These are phyloP conservation scores for Drosophila incognita DNA, from an alignment of 2,888 invertebrate genomes.

Conservation along the genomic window DNA sequence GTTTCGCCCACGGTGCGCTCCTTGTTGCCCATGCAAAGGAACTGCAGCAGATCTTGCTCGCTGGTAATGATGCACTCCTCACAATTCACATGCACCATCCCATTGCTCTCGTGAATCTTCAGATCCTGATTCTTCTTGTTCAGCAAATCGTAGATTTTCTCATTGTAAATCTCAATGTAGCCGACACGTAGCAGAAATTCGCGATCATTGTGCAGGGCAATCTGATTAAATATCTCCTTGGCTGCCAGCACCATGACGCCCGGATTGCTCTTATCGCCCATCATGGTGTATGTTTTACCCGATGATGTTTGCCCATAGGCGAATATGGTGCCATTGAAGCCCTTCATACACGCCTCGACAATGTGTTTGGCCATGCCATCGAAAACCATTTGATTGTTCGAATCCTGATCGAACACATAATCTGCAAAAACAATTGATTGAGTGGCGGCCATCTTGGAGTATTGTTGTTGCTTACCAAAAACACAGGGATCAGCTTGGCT, in stretches of 20 bases:
- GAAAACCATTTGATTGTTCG: conserved; percentile 88
- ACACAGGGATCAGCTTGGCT: conserved; percentile 85
- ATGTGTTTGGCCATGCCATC: conserved; percentile 89
- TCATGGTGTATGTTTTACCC: conserved; percentile 93
- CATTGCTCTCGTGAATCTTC: conserved; percentile 88
- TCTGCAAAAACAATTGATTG: conserved; percentile 85
- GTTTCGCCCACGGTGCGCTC: conserved; percentile 92
- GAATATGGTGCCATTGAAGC: conserved; percentile 95
- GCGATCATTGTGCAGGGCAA: conserved; percentile 87
- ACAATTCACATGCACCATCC: conserved; percentile 88
- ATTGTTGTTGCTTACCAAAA: conserved; percentile 83
- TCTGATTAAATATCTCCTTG: conserved; percentile 89
- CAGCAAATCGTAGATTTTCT: conserved; percentile 91
- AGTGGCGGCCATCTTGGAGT: conserved; percentile 29
- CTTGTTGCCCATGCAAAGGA: conserved; percentile 88
- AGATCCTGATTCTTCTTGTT: conserved; percentile 87
- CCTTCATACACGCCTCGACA: conserved; percentile 89
- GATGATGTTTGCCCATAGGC: conserved; percentile 97
- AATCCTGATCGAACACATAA: conserved; percentile 88
- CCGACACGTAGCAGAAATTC: conserved; percentile 92
- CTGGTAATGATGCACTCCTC: conserved; percentile 88
- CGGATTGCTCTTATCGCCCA: conserved; percentile 88
- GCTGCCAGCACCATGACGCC: conserved; percentile 92
- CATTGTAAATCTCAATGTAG: conserved; percentile 95
- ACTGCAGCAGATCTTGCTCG: conserved; percentile 87